Evolutionary conservation across 92 coral and sea anemone genomes (phyloP), one percentile per base, ranked within the genome.

Genomic region (Pocillopora grandis): DNA sequence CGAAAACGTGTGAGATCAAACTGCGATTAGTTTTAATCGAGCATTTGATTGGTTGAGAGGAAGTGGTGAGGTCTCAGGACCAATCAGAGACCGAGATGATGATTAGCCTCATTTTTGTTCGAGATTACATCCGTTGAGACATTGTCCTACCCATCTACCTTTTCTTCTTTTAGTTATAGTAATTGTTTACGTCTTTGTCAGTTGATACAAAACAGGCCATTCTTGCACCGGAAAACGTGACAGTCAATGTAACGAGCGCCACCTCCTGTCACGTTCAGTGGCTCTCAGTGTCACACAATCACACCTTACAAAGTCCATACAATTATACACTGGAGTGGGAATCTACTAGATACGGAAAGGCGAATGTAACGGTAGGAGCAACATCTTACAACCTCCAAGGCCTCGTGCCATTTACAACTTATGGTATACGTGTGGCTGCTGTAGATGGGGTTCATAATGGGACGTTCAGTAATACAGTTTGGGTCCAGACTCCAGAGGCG

Each of bases 191-290:
- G 11, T 12, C 31, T 66, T n/a, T 21, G 3, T 66, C 17, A 0
- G 31, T 69, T 10, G 9, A 20, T 63, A 19, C 75, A 35, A 2
- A 13, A 70, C 3, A 5, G 37, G 75, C 0, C 12, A 20, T 37
- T 33, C 75, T 6, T 70, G 55, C 75, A 14, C 36, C 71, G n/a
- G 11, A 15, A 70, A 70, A 70, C 75, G 58, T 70, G n/a, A 70
- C 75, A 13, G 21, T 21, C 56, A 70, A 13, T 12, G 56, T 70
- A 19, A 70, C 75, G 37, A 70, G 57, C 12, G 13, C 75, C 57
- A 70, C 57, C 37, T 70, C 75, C 11, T n/a, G 35, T 16, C 14
- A 12, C 52, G 57, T 70, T 13, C 52, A 35, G 56, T 70, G 75
- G 75, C 20, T 1, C 37, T 56, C 75, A 3, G 23, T 70, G 57